A percentile compares a stretch with the other conserved stretches of the same genome.
Conservation (phyloP, 2,113 vertebrate species). For the Cisticola juncidis region DNA sequence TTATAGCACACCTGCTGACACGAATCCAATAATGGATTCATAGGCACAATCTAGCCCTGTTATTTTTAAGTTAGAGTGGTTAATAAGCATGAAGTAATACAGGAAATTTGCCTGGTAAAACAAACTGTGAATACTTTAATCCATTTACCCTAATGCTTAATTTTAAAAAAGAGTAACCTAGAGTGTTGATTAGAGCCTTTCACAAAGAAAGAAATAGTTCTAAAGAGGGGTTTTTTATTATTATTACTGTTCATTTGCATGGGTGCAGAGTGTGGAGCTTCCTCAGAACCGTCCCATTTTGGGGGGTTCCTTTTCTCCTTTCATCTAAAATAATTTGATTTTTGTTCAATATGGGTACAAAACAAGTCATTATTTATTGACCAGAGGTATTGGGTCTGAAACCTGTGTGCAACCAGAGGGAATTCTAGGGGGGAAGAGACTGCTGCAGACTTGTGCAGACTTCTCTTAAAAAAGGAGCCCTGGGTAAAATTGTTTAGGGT, state of each 20-base stretch:
- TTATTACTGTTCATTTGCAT: background rate
- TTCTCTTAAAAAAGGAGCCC: background rate
- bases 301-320: accelerated
- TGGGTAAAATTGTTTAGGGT: background rate
- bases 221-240: background rate
- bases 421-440: background rate
- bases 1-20: background rate
- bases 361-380: background rate
- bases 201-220: background rate
- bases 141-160: background rate
- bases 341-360: background rate
- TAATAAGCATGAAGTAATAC: background rate
- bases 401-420: background rate
- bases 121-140: background rate
- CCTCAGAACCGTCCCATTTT: background rate
- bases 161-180: background rate
- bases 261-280: background rate
- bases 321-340: background rate
- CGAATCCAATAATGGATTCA: background rate
- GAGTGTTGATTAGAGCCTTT: background rate
- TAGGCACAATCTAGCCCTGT: background rate
- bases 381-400: background rate
- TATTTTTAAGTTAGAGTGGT: background rate
- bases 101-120: background rate
- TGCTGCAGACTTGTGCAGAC: background rate